phyloP scores from a whole-genome alignment of 2,797 vertebrate species.

The Pogoniulus pusillus region DNA sequence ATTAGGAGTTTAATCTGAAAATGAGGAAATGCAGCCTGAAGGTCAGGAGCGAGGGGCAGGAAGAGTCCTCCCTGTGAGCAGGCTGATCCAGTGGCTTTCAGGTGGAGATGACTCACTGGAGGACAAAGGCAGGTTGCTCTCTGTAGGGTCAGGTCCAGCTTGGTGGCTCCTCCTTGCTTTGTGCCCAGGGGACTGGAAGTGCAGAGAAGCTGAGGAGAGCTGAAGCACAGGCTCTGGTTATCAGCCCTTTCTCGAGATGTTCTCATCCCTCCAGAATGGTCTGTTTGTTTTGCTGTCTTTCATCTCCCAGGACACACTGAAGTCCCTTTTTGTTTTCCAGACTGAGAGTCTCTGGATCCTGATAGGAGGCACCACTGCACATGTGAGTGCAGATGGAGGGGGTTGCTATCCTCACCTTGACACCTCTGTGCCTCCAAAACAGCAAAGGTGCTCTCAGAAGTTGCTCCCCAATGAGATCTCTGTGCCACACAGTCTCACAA shows the following conservation, averaged over 20 bases:
- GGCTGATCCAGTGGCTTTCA: neutral
- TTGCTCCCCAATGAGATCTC: neutral
- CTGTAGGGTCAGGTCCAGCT: neutral
- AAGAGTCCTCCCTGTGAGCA: neutral
- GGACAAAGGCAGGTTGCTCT: neutral
- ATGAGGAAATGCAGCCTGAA: neutral
- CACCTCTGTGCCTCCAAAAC: neutral
- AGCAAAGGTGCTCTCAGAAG: neutral
- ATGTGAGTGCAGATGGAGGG: fast-evolving
- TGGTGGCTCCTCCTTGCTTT: neutral
- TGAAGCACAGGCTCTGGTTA: neutral
- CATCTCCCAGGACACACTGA: neutral
- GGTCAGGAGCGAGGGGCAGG: neutral
- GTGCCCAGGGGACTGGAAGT: neutral
- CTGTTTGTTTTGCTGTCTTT: conserved; percentile 1
- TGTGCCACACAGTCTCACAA: neutral
- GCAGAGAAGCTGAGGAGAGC: neutral
- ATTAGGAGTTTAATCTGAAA: neutral
- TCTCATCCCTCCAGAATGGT: neutral
- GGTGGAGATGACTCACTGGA: neutral
- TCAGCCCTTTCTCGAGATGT: neutral
- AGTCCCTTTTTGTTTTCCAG: neutral
- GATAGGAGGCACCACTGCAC: neutral
- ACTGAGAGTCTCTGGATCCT: neutral
- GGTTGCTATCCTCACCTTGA: neutral